Percentiles rank a stretch among this genome's conserved stretches.
Conservation (phyloP, 2,888 invertebrate genomes). For the Agelastica alni region DNA sequence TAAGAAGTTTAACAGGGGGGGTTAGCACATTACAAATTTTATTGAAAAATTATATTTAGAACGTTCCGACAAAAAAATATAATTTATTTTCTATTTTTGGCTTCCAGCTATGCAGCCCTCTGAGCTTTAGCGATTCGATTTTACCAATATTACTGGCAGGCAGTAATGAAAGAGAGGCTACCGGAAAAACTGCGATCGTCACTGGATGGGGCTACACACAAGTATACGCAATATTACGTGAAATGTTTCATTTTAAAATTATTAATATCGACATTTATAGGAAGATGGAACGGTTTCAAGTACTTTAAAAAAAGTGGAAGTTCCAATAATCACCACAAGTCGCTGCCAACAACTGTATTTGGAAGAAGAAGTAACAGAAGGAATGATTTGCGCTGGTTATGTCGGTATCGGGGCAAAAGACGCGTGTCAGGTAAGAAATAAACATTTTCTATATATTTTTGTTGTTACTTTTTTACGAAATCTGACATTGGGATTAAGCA, state of each 20-base stretch:
- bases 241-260: too few species aligned
- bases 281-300: constrained; percentile 19
- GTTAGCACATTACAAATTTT: too few species aligned
- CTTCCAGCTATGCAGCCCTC: constrained; percentile 24
- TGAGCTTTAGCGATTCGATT: constrained; percentile 23
- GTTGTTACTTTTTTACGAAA: too few species aligned
- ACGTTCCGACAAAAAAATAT: neutral
- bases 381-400: constrained; percentile 43
- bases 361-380: constrained; percentile 28
- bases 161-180: neutral
- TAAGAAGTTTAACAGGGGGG: too few species aligned
- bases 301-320: constrained; percentile 23
- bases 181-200: constrained; percentile 22
- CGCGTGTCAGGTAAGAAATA: constrained; percentile 39
- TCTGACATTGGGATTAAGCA: too few species aligned
- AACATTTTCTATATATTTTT: too few species aligned
- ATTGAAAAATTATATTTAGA: too few species aligned
- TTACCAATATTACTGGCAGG: constrained; percentile 28
- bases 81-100: constrained; percentile 19
- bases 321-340: constrained; percentile 23
- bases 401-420: constrained; percentile 37
- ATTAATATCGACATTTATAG: constrained; percentile 16
- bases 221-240: too few species aligned
- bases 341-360: constrained; percentile 16
- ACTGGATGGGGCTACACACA: constrained; percentile 36